Percentiles rank a stretch among this genome's conserved stretches.
Evolutionary conservation across 2,888 invertebrate genomes (phyloP).

Genomic region (Agrochola lychnidis): DNA sequence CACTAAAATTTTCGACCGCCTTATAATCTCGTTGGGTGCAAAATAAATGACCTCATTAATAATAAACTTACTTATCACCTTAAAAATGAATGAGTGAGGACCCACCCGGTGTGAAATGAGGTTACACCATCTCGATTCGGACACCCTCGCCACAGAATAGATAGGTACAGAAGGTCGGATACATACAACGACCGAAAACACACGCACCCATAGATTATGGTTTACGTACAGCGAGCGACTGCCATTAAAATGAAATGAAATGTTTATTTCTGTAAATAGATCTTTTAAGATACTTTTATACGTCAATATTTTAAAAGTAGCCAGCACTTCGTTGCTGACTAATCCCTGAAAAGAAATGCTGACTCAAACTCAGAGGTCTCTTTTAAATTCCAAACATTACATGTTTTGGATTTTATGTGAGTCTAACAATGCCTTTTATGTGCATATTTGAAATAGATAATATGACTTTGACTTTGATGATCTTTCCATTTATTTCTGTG

Average conservation of each 20-base stretch:
- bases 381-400: too few species aligned
- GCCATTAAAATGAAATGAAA: too few species aligned
- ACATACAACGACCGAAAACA: neutral
- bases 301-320: too few species aligned
- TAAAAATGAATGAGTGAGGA: slow-evolving; percentile 65
- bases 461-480: too few species aligned
- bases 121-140: slow-evolving; percentile 68
- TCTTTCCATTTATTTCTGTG: neutral
- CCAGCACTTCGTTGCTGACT: too few species aligned
- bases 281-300: too few species aligned
- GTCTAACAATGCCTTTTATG: too few species aligned
- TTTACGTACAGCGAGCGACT: neutral
- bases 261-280: too few species aligned
- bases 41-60: slow-evolving; percentile 67
- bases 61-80: slow-evolving; percentile 69
- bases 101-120: slow-evolving; percentile 70
- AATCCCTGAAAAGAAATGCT: too few species aligned
- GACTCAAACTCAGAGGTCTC: too few species aligned
- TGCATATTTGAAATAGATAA: too few species aligned
- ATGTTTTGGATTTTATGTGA: too few species aligned
- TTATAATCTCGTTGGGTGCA: slow-evolving; percentile 39
- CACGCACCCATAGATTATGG: neutral
- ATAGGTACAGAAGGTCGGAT: neutral
- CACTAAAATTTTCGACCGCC: slow-evolving; percentile 9
- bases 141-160: slow-evolving; percentile 61